Evolutionary conservation across 2,888 invertebrate species (phyloP).

Genomic region (Cosmia pyralina): DNA sequence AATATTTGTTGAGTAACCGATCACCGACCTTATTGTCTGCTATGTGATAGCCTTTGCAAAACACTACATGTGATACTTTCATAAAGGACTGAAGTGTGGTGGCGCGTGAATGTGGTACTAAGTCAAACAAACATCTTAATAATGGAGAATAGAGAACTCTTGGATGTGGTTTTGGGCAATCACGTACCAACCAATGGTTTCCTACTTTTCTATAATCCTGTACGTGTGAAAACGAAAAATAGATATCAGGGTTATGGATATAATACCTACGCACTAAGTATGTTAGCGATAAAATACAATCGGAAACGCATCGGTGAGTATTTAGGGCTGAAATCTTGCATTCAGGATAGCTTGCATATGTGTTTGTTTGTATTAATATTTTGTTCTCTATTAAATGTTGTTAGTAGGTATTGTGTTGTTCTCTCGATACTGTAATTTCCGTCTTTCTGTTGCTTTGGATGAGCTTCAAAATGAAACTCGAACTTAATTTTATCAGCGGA

Average conservation of each 20-base stretch:
- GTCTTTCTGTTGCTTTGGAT: neutral
- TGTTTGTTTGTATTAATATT: constrained; percentile 1
- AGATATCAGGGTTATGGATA: constrained; percentile 15
- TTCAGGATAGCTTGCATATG: constrained; percentile 3
- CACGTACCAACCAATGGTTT: constrained; percentile 5
- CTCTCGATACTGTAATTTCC: neutral
- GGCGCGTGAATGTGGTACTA: constrained; percentile 32
- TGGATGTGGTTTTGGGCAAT: constrained; percentile 28
- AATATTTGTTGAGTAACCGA: constrained; percentile 85
- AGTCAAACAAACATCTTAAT: constrained; percentile 44
- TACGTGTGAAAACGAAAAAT: constrained; percentile 2
- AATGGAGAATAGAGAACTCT: constrained; percentile 15
- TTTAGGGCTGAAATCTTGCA: constrained; percentile 23
- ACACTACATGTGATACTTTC: constrained; percentile 74
- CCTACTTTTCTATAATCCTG: constrained; percentile 17
- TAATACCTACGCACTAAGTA: constrained; percentile 10
- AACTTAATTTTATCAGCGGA: too few relatives aligned
- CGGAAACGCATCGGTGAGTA: constrained; percentile 29
- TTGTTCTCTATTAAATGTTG: constrained; percentile 1
- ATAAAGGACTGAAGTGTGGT: constrained; percentile 45
- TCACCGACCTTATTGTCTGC: constrained; percentile 81
- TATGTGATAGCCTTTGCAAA: constrained; percentile 81
- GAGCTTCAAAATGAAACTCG: neutral
- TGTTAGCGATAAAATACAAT: constrained; percentile 21
- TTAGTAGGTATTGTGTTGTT: neutral